Evolutionary conservation across 2,113 vertebrate species (phyloP).

Genomic region (Struthio camelus): DNA sequence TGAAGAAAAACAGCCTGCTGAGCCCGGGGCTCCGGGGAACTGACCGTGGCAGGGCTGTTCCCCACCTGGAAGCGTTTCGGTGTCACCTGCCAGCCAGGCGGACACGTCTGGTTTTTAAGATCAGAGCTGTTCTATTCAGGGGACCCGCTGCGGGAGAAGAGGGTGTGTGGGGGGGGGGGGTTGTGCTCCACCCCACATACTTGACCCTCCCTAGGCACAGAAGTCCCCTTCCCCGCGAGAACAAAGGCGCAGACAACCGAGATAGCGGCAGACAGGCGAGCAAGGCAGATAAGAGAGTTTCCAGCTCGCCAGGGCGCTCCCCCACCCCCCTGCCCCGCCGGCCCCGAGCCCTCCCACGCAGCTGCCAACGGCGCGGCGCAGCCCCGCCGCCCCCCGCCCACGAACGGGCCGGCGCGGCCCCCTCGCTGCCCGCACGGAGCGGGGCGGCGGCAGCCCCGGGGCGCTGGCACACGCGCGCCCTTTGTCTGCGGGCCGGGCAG

Average conservation of each 20-base stretch:
- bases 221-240: not conserved
- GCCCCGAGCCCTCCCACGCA: not conserved
- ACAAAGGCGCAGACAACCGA: not conserved
- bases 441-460: not conserved
- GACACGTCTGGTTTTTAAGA: not conserved
- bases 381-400: too few species aligned
- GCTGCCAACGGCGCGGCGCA: too few species aligned
- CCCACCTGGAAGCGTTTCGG: not conserved
- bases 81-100: not conserved
- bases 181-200: not conserved
- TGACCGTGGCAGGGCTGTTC: not conserved
- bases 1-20: accelerated
- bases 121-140: not conserved
- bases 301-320: too few species aligned
- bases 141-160: not conserved
- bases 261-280: not conserved
- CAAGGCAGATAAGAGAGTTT: not conserved
- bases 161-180: not conserved
- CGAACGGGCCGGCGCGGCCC: too few species aligned
- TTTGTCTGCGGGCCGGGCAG: not conserved
- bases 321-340: not conserved
- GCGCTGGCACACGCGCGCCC: not conserved
- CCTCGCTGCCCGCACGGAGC: not conserved
- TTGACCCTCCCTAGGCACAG: not conserved
- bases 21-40: not conserved